These are phyloP conservation scores for Heteractis magnifica DNA, from an alignment of 92 coral and sea anemone genomes.

Conservation along the genomic window DNA sequence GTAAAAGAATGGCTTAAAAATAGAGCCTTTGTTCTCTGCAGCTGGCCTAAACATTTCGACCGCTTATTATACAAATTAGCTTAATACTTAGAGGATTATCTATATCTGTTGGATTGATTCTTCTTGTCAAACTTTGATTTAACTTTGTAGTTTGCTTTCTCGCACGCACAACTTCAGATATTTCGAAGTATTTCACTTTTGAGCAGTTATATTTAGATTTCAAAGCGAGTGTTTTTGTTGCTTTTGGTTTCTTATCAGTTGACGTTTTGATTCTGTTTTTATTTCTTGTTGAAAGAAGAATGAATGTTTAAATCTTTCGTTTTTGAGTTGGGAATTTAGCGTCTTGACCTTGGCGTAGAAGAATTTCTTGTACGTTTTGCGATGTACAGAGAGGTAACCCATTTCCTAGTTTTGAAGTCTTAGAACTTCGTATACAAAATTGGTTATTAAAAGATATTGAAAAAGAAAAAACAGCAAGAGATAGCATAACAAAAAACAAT, in stretches of 20 bases:
- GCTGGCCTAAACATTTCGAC: constrained; percentile 70
- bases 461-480: background rate
- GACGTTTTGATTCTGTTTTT: background rate
- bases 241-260: background rate
- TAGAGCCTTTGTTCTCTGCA: constrained; percentile 79
- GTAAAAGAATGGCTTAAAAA: constrained; percentile 74
- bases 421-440: background rate
- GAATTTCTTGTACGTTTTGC: background rate
- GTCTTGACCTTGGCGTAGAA: too few species aligned
- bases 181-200: background rate
- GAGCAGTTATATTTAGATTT: background rate
- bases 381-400: too few species aligned
- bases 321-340: background rate
- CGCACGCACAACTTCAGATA: background rate
- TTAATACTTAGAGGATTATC: constrained; percentile 54
- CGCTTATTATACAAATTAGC: constrained; percentile 83
- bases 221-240: background rate
- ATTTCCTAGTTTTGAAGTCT: background rate
- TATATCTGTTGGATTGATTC: constrained; percentile 41
- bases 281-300: background rate
- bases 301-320: background rate
- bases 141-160: background rate
- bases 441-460: background rate
- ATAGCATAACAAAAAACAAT: background rate
- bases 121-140: constrained; percentile 26